A percentile compares a stretch with the other conserved stretches of the same genome.
Evolutionary conservation across 2,888 invertebrate genomes (phyloP).

Genomic region (Drosophila lutescens): DNA sequence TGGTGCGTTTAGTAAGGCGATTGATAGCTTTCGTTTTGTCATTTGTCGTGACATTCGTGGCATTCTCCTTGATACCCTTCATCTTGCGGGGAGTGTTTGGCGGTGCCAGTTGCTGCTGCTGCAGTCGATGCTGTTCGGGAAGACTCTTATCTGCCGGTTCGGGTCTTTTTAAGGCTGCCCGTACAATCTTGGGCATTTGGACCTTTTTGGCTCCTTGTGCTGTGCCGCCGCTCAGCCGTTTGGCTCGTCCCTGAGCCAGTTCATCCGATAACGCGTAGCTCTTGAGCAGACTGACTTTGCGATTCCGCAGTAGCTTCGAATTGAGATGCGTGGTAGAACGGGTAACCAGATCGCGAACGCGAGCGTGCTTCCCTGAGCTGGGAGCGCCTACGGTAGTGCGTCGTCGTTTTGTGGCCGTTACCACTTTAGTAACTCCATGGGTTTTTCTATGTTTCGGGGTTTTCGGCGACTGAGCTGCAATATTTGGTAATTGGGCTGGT

Average conservation of each 20-base stretch:
- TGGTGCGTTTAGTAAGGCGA: conserved; percentile 6
- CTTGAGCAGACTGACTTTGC: conserved; percentile 72
- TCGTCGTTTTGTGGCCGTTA: conserved; percentile 39
- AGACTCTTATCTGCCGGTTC: neutral
- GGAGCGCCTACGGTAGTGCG: conserved; percentile 29
- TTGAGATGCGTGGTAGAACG: conserved; percentile 67
- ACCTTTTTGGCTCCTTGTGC: conserved; percentile 23
- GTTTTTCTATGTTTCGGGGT: conserved; percentile 3
- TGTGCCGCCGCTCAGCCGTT: conserved; percentile 56
- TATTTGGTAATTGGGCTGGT: neutral
- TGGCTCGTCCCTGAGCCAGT: conserved; percentile 31
- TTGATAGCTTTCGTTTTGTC: neutral
- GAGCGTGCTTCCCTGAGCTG: neutral
- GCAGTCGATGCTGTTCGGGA: conserved; percentile 26
- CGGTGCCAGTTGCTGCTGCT: conserved; percentile 23
- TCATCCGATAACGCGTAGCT: conserved; percentile 55
- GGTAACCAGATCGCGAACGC: conserved; percentile 63
- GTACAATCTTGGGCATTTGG: conserved; percentile 8
- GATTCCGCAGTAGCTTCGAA: conserved; percentile 76
- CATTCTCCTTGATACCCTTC: neutral
- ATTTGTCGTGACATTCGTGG: neutral
- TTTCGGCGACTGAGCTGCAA: neutral
- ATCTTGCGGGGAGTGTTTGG: conserved; percentile 4
- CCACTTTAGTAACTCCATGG: conserved; percentile 3
- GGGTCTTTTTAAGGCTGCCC: conserved; percentile 24